Evolutionary conservation across 1,140 invertebrate species (phyloP).

Genomic region (Saxidomus purpurata): DNA sequence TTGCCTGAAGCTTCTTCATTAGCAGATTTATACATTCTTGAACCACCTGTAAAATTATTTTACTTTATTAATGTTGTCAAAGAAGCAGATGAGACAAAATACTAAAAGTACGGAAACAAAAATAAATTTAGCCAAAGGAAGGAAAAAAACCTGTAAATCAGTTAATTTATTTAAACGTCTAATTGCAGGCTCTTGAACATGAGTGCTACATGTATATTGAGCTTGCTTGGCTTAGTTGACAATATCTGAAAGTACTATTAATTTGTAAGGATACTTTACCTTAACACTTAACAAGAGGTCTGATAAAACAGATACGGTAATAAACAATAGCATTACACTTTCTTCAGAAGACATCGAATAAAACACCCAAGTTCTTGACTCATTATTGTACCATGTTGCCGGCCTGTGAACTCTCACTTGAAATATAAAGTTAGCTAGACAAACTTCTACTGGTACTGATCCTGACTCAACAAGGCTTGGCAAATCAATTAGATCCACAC

Average conservation of each 20-base stretch:
- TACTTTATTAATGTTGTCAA: too few relatives aligned
- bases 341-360: background rate
- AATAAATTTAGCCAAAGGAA: too few relatives aligned
- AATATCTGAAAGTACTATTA: background rate
- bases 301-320: too few relatives aligned
- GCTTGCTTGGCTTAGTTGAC: too few relatives aligned
- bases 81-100: too few relatives aligned
- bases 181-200: too few relatives aligned
- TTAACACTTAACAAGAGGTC: too few relatives aligned
- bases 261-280: too few relatives aligned
- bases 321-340: background rate
- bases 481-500: background rate
- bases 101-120: too few relatives aligned
- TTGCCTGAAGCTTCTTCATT: background rate
- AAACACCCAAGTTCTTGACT: background rate
- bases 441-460: background rate
- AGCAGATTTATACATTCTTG: background rate
- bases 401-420: background rate
- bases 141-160: too few relatives aligned
- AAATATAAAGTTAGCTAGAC: constrained; percentile 1
- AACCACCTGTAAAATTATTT: background rate
- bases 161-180: too few relatives aligned
- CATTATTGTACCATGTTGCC: background rate
- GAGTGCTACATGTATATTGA: too few relatives aligned
- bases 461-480: background rate